Evolutionary conservation across 2,113 vertebrate species (phyloP), one percentile per base, ranked within the genome.

Genomic region (Collichthys lucidus): DNA sequence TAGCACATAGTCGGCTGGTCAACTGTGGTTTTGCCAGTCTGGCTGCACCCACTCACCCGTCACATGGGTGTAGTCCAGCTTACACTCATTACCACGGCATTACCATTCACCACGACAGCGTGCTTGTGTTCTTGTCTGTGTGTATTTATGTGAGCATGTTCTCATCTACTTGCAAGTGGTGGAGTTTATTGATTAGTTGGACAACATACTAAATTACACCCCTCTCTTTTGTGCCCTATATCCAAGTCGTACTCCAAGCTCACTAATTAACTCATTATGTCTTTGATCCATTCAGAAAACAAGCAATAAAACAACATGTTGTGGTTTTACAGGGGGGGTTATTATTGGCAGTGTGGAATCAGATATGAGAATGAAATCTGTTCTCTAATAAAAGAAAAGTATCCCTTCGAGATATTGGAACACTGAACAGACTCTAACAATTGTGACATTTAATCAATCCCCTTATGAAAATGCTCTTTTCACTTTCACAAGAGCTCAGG

Each of bases 1-100:
- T 4, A 19, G 10, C 40, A 9, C 7, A n/a, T 0, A 22, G 31
- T 17, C 5, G 10, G 7, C 49, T 35, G 65, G 59, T 81, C 31
- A 17, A n/a, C 19, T 71, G 75, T 59, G 60, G 59, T 74, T 79
- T 77, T 66, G 74, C 64, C 63, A 68, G 61, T 46, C 63, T 82
- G 62, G 66, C 83, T 90, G 82, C 83, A 89, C 90, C 77, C 90
- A 69, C 19, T 89, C 82, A 91, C 79, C 87, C 67, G 59, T 89
- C 86, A 82, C 87, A 83, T 72, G 87, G 89, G 88, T 77, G 84
- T 76, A 90, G 85, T 79, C 70, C 83, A 88, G 88, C 63, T 92
- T 88, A 83, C 70, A 75, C 74, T 90, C 86, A 90, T 92, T 91
- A 91, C 79, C 57, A 50, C 68, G 77, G 78, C 80, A 90, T 92